A percentile compares a stretch with the other conserved stretches of the same genome.
Evolutionary conservation across 2,113 vertebrate species (phyloP).

Genomic region (Pipra filicauda): DNA sequence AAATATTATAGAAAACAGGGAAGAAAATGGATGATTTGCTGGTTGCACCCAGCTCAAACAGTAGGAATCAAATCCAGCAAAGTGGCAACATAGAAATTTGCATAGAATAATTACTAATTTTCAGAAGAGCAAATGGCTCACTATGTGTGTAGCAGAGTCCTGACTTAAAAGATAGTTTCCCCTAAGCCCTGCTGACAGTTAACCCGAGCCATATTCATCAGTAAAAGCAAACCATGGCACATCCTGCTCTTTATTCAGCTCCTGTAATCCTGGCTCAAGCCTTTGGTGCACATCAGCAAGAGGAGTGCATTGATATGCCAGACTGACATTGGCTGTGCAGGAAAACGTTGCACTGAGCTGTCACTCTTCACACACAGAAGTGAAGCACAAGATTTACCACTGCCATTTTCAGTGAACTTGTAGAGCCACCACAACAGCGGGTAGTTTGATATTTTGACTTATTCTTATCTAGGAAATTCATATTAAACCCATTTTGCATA

Average conservation of each 20-base stretch:
- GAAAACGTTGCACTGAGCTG: not conserved
- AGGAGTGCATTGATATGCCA: not conserved
- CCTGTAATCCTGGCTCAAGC: constrained; percentile 38
- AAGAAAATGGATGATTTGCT: not conserved
- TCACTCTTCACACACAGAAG: not conserved
- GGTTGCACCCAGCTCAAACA: not conserved
- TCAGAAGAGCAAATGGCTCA: not conserved
- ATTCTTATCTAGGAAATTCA: not conserved
- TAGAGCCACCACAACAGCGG: rapidly evolving
- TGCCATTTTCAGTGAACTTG: not conserved
- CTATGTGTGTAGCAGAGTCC: not conserved
- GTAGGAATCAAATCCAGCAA: not conserved
- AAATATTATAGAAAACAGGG: not conserved
- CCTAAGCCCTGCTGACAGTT: not conserved
- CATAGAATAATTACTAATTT: not conserved
- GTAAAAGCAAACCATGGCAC: not conserved
- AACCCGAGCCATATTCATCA: not conserved
- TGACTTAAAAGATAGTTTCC: not conserved
- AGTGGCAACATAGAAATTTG: not conserved
- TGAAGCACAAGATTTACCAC: not conserved
- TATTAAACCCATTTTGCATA: not conserved
- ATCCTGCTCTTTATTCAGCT: constrained; percentile 8
- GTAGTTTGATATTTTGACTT: not conserved
- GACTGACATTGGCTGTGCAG: not conserved
- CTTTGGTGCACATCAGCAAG: not conserved